Evolutionary conservation across 2,797 vertebrate genomes (phyloP), one percentile per base, ranked within the genome.

Genomic region (Scolopax bukidnonensis): DNA sequence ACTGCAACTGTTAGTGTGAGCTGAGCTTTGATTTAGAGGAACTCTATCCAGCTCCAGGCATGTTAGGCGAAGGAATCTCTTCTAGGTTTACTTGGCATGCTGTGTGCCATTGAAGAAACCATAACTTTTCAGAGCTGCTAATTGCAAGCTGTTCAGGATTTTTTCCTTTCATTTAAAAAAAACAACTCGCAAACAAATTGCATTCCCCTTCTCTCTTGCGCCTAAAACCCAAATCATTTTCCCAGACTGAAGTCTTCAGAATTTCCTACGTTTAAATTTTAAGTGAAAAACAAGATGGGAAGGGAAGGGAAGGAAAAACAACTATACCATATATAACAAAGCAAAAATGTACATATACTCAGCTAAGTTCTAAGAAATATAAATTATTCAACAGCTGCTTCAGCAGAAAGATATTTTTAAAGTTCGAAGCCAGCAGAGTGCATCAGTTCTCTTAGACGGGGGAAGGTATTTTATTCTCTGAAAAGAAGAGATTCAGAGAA

Each of bases 21-120:
- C 84, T 84, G 84, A 68, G 71, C 93, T 96, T 96, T 97, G 90
- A 94, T 95, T 97, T 94, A 96, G 56, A 85, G 80, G 88, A 92
- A 87, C 88, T 77, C 75, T 57, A 65, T 74, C 81, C 78, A 93
- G 86, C 93, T 95, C 90, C 81, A 80, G 95, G 93, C 93, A 38
- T 77, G 88, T 85, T 93, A 93, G 89, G 70, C 84, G 82, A 51
- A 95, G 86, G 91, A 95, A 92, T 95, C 68, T 95, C 93, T 83
- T 82, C 80, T 89, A 95, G 60, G 38, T 85, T 96, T 95, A 68
- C 75, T 96, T 93, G 88, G 88, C 75, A 3, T 84, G 78, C 77
- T 90, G 48, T 47, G 76, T 93, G 80, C 91, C 59, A 68, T 74
- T 88, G 94, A 94, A 95, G 86, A 93, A 96, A 82, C 77, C 70